A percentile compares a stretch with the other conserved stretches of the same genome.
Conservation (phyloP, 2,888 invertebrate species). For the Zhengitettix transpicula region DNA sequence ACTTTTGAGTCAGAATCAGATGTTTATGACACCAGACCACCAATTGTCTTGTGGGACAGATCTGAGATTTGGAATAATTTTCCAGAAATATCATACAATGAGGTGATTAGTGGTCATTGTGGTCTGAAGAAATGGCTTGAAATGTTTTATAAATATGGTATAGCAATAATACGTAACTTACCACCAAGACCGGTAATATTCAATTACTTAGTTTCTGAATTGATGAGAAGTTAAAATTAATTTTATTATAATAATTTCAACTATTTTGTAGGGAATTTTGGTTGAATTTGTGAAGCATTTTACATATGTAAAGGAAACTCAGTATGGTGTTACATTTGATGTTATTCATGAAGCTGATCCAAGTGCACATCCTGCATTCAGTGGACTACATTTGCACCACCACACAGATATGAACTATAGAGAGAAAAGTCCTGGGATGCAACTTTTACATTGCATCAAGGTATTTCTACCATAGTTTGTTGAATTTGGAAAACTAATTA, state of each 20-base stretch:
- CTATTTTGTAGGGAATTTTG: constrained; percentile 15
- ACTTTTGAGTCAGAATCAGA: constrained; percentile 16
- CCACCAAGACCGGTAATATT: constrained; percentile 15
- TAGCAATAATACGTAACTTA: constrained; percentile 19
- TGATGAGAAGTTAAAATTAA: too few species aligned
- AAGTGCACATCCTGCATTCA: constrained; percentile 19
- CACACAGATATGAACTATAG: constrained; percentile 24
- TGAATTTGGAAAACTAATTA: too few species aligned
- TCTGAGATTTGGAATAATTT: constrained; percentile 19
- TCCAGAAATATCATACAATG: constrained; percentile 20
- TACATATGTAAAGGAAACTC: constrained; percentile 22
- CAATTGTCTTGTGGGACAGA: constrained; percentile 19
- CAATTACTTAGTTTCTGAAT: too few species aligned
- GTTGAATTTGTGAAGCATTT: constrained; percentile 20
- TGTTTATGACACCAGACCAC: constrained; percentile 13
- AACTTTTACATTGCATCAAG: constrained; percentile 21
- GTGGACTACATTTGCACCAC: constrained; percentile 19
- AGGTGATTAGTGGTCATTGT: constrained; percentile 19
- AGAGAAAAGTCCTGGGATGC: constrained; percentile 23
- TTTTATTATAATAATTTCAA: not conserved
- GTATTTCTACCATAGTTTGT: not conserved
- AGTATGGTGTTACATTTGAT: constrained; percentile 21
- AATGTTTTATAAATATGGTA: constrained; percentile 20
- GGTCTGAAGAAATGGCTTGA: constrained; percentile 20
- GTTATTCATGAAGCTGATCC: constrained; percentile 21